Base-by-base conservation (phyloP, 2,797 vertebrate species). In the Girardinus metallicus region DNA sequence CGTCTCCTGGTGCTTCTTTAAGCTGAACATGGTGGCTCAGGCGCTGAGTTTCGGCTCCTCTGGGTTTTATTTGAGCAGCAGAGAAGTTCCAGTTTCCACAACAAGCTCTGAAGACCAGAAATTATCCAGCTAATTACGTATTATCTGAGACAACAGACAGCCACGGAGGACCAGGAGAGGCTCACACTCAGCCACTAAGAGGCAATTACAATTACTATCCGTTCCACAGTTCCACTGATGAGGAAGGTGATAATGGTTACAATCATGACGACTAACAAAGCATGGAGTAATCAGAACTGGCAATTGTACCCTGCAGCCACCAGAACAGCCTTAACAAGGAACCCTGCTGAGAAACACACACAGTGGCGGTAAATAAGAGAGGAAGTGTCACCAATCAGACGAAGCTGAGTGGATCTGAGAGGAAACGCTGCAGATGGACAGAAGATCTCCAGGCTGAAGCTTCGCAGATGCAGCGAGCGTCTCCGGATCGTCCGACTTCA, bases 191-290 rank as follows among this genome's bases (percentile, higher is more conserved):
- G 64, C 83, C 83, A 75, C 87, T 86, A 87, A 92, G 88, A 85
- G 86, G 87, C 92, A 93, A 93, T 93, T 93, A 87, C 88, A 89
- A 94, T 92, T 93, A 93, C 87, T 89, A 88, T 91, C 86, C 79
- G 82, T 88, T 86, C 85, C 87, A 85, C 86, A 80, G 80, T 83
- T 84, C 79, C 83, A 64, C 87, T 91, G 93, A 94, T 93, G 91
- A 93, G 88, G 80, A 90, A 81, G 83, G 85, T 89, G 91, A 93
- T 93, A 92, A 91, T 85, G 76, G 88, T 90, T 85, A 88, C 87
- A 93, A 92, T 94, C 92, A 91, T 64, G 46, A 89, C 53, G 76
- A 82, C 85, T 91, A 88, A 93, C 91, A 90, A 88, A 91, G 90
- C 84, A 82, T 88, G 78, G 60, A 83, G 86, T 87, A 94, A 94